Percentiles rank a stretch among this genome's conserved stretches.
phyloP scores from a whole-genome alignment of 2,113 vertebrate genomes.

The Gadus macrocephalus region DNA sequence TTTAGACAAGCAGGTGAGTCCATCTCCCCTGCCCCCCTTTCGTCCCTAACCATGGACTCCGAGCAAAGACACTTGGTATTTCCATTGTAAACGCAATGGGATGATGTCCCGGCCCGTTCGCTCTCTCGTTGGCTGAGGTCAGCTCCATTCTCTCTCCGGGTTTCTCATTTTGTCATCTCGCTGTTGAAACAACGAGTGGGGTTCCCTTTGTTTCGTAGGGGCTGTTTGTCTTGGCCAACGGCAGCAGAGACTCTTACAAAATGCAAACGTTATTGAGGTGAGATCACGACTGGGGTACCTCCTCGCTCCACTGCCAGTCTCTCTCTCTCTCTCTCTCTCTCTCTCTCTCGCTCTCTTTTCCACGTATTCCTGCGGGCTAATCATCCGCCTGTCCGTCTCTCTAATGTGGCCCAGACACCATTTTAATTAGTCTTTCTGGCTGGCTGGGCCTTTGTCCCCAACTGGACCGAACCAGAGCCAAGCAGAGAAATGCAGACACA shows the following conservation, averaged over 20 bases:
- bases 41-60: no score
- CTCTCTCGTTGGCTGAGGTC: neutral
- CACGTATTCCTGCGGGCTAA: constrained; percentile 43
- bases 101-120: neutral
- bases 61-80: no score
- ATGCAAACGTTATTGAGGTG: no score
- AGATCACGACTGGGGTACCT: no score
- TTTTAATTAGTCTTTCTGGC: constrained; percentile 62
- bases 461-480: constrained; percentile 61
- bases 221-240: no score
- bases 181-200: neutral
- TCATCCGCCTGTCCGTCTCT: constrained; percentile 53
- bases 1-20: constrained; percentile 62
- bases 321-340: no score
- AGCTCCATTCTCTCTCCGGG: no score
- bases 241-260: no score
- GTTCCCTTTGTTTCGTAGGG: neutral
- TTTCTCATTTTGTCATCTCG: constrained; percentile 1
- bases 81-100: no score
- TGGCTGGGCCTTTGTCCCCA: constrained; percentile 60
- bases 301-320: no score
- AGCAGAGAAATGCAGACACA: constrained; percentile 41
- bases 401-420: constrained; percentile 59
- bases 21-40: neutral
- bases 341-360: neutral